Base-by-base conservation (phyloP, 2,797 vertebrate species). In the Lepilemur septentrionalis region DNA sequence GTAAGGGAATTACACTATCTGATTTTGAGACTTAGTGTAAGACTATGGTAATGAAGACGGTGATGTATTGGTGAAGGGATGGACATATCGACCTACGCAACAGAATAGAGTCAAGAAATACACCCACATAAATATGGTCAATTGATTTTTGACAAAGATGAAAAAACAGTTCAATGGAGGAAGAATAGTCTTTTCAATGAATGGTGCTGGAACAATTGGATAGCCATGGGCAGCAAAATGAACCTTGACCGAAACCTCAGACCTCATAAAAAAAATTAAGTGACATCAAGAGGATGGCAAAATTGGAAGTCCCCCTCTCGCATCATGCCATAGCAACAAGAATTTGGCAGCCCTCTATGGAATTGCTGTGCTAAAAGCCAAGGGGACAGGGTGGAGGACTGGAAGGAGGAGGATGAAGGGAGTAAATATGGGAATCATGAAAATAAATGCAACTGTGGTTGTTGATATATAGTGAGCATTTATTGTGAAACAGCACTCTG, bases 321-420 rank as follows among this genome's bases (percentile, higher is more conserved):
- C 57, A 25, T 59, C 57, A 59, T 28, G 25, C 57, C 57, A 28
- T 10, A 23, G 23, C 57, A 59, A 59, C 57, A 59, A 59, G 57
- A 59, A 59, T 59, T 25, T 59, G 57, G 57, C 23, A 59, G 57
- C 57, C 57, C 25, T 59, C 57, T 57, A 52, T 93, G 28, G 93
- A 87, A 73, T 92, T 10, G 69, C 52, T 95, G 46, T 94, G 35
- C 75, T 88, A 80, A 80, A 92, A 82, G 59, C 50, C 28, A 70
- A 35, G n/a, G 22, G 25, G 76, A 50, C 20, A 88, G 10, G n/a
- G 7, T 25, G 73, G 61, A n/a, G n/a, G 17, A 61, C 41, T 61
- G 50, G 23, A 72, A 92, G 50, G 73, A 88, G 32, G 15, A 90
- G 46, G 55, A 28, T 23, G 11, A 81, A 85, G 13, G 28, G 20